Evolutionary conservation across 2,888 invertebrate species (phyloP).

Genomic region (Stictocephala bisonia): DNA sequence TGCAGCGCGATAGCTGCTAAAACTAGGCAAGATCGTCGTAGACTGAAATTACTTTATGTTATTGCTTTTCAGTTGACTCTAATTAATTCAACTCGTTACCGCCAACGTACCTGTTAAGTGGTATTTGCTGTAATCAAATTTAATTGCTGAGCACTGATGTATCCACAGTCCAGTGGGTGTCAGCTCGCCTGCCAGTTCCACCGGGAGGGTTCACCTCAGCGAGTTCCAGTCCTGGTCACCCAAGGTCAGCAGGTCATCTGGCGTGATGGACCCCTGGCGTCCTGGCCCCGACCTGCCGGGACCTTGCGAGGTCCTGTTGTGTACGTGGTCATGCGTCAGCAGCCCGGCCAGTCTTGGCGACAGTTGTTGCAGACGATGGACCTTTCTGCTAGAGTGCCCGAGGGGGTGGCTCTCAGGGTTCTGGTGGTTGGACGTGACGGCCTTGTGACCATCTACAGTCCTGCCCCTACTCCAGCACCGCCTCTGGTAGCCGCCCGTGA

Average conservation of each 20-base stretch:
- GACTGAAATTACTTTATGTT: too few species aligned
- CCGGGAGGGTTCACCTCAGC: constrained; percentile 71
- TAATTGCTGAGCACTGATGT: too few species aligned
- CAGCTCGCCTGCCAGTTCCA: constrained; percentile 79
- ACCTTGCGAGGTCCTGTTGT: constrained; percentile 65
- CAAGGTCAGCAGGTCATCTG: constrained; percentile 76
- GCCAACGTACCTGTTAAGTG: too few species aligned
- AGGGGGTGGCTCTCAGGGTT: constrained; percentile 65
- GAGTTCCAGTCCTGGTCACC: constrained; percentile 77
- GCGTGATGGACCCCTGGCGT: constrained; percentile 72
- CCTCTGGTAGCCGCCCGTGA: constrained; percentile 64
- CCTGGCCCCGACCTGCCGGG: constrained; percentile 74
- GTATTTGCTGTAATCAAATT: too few species aligned
- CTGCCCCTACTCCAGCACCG: constrained; percentile 63
- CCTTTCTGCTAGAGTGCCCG: constrained; percentile 72
- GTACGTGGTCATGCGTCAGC: constrained; percentile 76
- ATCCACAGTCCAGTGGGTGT: constrained; percentile 78
- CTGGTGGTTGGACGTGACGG: constrained; percentile 78
- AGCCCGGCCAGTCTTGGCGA: constrained; percentile 61
- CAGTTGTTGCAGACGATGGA: constrained; percentile 71
- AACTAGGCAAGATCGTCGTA: too few species aligned
- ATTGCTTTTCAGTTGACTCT: too few species aligned
- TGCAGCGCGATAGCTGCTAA: too few species aligned
- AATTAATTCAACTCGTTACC: too few species aligned
- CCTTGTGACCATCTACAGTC: constrained; percentile 77